Evolutionary conservation across 2,888 invertebrate genomes (phyloP), one percentile per base, ranked within the genome.

Genomic region (Trissolcus japonicus): DNA sequence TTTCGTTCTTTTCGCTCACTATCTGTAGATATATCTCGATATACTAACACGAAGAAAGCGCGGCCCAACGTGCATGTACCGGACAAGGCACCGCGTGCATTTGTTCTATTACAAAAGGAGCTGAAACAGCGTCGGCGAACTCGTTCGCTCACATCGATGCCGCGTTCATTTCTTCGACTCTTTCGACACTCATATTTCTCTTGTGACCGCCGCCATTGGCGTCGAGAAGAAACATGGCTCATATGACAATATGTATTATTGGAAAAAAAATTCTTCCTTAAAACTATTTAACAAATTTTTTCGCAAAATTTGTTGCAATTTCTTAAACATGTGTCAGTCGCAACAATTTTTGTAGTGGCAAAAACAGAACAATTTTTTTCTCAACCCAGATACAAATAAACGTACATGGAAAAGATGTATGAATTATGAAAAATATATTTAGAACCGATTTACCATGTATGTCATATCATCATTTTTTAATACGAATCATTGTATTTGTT

Each of bases 11-110:
- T 80, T 79, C 81, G 79, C 81, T 79, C 72, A 75, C 79, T 81
- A 84, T 84, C 83, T 81, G 84, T 82, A 83, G 68, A 75, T 79
- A 77, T 79, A 72, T 77, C 77, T 77, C 69, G 77, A 74, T 75
- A 76, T 79, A 84, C 85, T 68, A 82, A 80, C 77, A 80, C 76
- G 61, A 53, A 51, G 68, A 79, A 80, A 80, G 61, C 67, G 46
- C 65, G 78, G 76, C 80, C 76, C 86, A 86, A 86, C 84, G 85
- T 86, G 86, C 83, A 83, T 86, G 86, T 85, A 78, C 76, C 81
- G 81, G 86, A 83, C 84, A 83, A 83, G 84, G 86, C 85, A 85
- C 84, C 86, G 83, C 83, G 84, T 86, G 86, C 84, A 83, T 84
- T 84, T 83, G 78, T 83, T 83, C 85, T 82, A 86, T 86, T 86